Base-by-base conservation (phyloP, 64 coral and sea anemone species). In the Dendrophyllia cribrosa region DNA sequence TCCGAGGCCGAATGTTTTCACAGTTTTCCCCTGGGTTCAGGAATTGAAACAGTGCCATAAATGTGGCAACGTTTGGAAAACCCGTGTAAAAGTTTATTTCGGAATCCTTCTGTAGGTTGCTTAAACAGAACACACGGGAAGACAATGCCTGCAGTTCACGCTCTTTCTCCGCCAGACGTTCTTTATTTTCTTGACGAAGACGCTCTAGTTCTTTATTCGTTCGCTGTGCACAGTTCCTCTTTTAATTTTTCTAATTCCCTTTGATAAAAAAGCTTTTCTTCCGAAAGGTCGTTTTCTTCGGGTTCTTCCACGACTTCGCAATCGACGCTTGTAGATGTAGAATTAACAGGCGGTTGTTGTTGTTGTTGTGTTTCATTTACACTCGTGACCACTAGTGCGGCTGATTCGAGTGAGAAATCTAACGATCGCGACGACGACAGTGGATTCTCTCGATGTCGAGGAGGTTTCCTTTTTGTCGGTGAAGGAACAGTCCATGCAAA, bases 401-500 rank as follows among this genome's bases (percentile, higher is more conserved):
- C 62, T 65, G 62, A 12, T 65, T 65, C 62, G 19, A n/a, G 11
- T 65, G 9, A 19, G 62, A 65, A 65, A 65, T 65, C 7, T 5
- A 65, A 1, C 5, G 0, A 65, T 17, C 62, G 62, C 19, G 62
- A 65, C 14, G 62, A 15, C 19, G 62, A 65, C 19, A 17, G 62
- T 65, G 62, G 62, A 65, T 15, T 15, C 13, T 17, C 19, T 65
- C 62, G 62, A 17, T 65, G 13, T 65, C 62, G 34, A 34, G 62
- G 62, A 65, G 62, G 19, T 15, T 17, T 65, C 19, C 62, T 65
- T 65, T 65, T 15, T 65, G 11, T 65, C 5, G 62, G 62, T 17
- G 62, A 17, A 65, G 62, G 62, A n/a, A 16, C 76, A 51, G 20
- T 44, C 76, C 76, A 79, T 52, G 6, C 4, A 79, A 79, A 79